Evolutionary conservation across 2,888 invertebrate species (phyloP), one percentile per base, ranked within the genome.

Genomic region (Dione juno): DNA sequence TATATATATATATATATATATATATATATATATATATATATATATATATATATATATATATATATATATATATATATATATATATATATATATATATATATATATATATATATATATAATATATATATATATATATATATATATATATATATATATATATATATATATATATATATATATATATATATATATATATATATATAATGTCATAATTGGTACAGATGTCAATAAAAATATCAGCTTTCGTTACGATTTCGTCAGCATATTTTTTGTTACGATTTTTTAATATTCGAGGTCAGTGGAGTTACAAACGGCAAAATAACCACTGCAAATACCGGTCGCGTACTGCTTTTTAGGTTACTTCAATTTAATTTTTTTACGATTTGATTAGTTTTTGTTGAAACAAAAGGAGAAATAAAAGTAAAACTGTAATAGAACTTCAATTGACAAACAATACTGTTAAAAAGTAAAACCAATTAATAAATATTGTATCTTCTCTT

Each of bases 281-380:
- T 69, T 69, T 64, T 69, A 50, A 40, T 40, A 21, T 48, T 21
- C 48, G 53, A 63, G 43, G 19, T 63, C 63, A n/a, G 59, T 11
- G 37, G 10, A 19, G 50, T n/a, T 54, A 48, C 28, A 67, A 50
- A 67, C 67, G 41, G 57, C 67, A 71, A 57, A 71, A 63, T 57
- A 63, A 71, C 63, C 63, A 16, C 53, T 37, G 40, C 67, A 57
- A 70, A 57, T 64, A 67, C 70, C 53, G 67, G 63, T 67, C 70
- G 57, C 70, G 50, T 54, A 40, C 67, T 48, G 57, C 40, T 71
- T 71, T 71, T 71, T 63, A 50, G 54, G 41, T 16, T 57, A 63
- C 41, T 52, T 41, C 48, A 35, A 52, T 50, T 50, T 70, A 61
- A 63, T 57, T 67, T 63, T 45, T 61, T 45, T 9, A 61, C 57